Evolutionary conservation across 2,888 invertebrate species (phyloP).

Genomic region (Lutraria lutraria): DNA sequence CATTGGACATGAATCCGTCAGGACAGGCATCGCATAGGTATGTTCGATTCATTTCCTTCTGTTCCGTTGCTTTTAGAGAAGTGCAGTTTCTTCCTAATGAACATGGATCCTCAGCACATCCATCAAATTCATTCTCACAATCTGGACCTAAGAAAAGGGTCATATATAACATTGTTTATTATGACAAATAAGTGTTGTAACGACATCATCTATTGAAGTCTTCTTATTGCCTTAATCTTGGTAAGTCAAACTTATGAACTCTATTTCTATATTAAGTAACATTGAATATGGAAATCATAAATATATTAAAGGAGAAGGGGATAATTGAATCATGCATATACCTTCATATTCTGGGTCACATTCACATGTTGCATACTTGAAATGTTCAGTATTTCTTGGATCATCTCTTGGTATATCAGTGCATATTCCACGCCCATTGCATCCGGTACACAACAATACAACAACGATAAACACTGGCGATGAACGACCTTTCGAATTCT

Average conservation of each 20-base stretch:
- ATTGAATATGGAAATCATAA: background rate
- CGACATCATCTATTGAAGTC: too few relatives aligned
- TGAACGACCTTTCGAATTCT: background rate
- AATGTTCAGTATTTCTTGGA: slow-evolving; percentile 33
- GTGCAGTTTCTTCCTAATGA: slow-evolving; percentile 67
- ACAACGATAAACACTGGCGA: background rate
- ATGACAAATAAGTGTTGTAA: background rate
- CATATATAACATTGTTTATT: background rate
- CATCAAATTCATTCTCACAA: slow-evolving; percentile 70
- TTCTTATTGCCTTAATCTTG: background rate
- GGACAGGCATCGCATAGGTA: slow-evolving; percentile 66
- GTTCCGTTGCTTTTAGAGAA: slow-evolving; percentile 54
- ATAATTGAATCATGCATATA: slow-evolving; percentile 5
- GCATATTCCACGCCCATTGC: slow-evolving; percentile 65
- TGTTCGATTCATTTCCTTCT: background rate
- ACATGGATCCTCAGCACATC: slow-evolving; percentile 69
- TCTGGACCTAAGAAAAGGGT: slow-evolving; percentile 60
- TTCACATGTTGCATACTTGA: slow-evolving; percentile 51
- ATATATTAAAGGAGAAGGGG: background rate
- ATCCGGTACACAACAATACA: slow-evolving; percentile 63
- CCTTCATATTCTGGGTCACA: slow-evolving; percentile 65
- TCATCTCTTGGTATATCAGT: slow-evolving; percentile 18
- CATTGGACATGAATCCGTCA: slow-evolving; percentile 51
- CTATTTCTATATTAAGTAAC: background rate
- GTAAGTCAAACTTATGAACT: background rate